Conservation (phyloP, 2,113 vertebrate genomes). For the Syrrhaptes paradoxus region DNA sequence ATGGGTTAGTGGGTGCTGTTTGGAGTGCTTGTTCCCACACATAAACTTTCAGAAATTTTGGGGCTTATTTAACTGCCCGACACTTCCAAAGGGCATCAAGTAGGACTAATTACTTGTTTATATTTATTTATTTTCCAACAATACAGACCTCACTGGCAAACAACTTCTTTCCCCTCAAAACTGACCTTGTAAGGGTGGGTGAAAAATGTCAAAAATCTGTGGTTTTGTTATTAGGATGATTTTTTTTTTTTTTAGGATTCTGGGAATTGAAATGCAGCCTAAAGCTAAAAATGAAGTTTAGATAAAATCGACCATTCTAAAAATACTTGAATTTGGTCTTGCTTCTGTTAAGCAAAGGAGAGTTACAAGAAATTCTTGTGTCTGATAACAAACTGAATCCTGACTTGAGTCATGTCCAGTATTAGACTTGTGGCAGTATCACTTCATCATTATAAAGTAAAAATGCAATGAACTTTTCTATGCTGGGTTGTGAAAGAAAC, state of each 20-base stretch:
- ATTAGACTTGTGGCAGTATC: background rate
- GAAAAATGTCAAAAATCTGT: background rate
- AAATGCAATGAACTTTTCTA: background rate
- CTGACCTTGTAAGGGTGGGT: background rate
- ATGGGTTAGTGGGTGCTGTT: background rate
- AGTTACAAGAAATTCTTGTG: background rate
- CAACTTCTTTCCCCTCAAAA: background rate
- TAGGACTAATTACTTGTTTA: conserved; percentile 25
- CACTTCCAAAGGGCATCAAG: background rate
- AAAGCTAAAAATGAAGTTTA: conserved; percentile 10
- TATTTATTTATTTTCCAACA: conserved; percentile 28
- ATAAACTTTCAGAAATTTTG: background rate
- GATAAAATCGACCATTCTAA: conserved; percentile 6
- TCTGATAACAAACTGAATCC: background rate
- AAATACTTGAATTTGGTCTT: background rate
- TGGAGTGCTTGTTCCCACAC: background rate
- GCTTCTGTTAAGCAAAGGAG: background rate
- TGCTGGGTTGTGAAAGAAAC: background rate
- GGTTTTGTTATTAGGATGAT: background rate
- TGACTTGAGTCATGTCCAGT: background rate
- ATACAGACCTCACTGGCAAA: background rate
- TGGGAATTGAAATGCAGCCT: background rate
- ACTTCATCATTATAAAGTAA: background rate
- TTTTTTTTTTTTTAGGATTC: background rate
- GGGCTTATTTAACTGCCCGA: background rate